A percentile compares a stretch with the other conserved stretches of the same genome.
phyloP scores from a whole-genome alignment of 2,888 invertebrate genomes.

The Athrips mouffetella region DNA sequence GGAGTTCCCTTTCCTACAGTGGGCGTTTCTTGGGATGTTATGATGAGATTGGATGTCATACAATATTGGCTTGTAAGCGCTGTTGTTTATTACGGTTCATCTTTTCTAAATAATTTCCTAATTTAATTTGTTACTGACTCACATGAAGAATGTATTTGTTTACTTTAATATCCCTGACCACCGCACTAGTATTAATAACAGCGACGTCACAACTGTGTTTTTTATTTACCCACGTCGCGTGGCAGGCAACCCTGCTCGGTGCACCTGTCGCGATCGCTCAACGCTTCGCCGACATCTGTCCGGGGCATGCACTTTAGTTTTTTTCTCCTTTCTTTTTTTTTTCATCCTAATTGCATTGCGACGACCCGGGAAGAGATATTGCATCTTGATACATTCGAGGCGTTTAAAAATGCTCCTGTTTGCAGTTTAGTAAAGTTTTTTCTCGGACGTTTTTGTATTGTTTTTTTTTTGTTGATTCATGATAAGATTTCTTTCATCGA shows the following conservation, averaged over 20 bases:
- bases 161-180: too few species aligned
- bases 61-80: too few species aligned
- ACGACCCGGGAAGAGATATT: conserved; percentile 42
- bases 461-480: not conserved
- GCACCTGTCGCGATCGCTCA: conserved; percentile 70
- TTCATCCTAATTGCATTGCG: conserved; percentile 52
- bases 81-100: too few species aligned
- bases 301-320: conserved; percentile 52
- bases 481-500: too few species aligned
- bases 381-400: conserved; percentile 39
- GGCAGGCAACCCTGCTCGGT: conserved; percentile 54
- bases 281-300: conserved; percentile 67
- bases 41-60: too few species aligned
- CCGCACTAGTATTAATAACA: too few species aligned
- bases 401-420: conserved; percentile 13
- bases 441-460: not conserved
- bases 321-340: conserved; percentile 32
- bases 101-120: too few species aligned
- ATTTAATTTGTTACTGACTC: too few species aligned
- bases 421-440: not conserved
- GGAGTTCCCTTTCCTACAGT: too few species aligned
- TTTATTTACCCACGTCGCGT: conserved; percentile 18
- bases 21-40: too few species aligned
- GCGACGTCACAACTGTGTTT: not conserved
- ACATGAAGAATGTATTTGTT: too few species aligned